These are phyloP conservation scores for Protophormia terraenovae DNA, from an alignment of 2,888 invertebrate genomes.

Conservation along the genomic window DNA sequence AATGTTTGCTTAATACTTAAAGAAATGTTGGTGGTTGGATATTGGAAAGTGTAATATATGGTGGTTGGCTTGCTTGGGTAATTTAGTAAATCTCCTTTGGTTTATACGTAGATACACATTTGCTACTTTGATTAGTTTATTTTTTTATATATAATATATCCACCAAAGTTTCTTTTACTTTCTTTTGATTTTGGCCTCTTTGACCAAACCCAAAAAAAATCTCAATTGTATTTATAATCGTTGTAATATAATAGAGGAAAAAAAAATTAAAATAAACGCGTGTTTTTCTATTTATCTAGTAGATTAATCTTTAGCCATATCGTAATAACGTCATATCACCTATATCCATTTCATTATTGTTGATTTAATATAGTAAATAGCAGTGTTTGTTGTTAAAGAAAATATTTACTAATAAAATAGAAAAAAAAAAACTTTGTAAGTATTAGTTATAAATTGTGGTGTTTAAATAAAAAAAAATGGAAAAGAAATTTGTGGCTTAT, in stretches of 20 bases:
- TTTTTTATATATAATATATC: not conserved
- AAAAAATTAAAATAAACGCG: conserved; percentile 28
- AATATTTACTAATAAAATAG: not conserved
- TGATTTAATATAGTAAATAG: conserved; percentile 21
- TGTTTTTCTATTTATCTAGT: conserved; percentile 61
- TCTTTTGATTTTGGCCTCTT: not conserved
- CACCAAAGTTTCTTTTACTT: not conserved
- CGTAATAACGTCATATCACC: not conserved
- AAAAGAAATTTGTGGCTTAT: not conserved
- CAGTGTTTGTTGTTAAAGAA: not conserved
- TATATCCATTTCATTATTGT: conserved; percentile 59
- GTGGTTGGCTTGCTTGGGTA: conserved; percentile 18
- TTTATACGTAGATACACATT: too few relatives aligned
- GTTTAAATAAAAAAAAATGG: not conserved
- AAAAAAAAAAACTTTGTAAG: not conserved
- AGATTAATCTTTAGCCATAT: conserved; percentile 58
- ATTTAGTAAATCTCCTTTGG: conserved; percentile 12
- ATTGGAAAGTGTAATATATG: not conserved
- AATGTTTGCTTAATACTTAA: not conserved
- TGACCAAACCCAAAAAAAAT: not conserved
- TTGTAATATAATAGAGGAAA: conserved; percentile 25
- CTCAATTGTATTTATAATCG: conserved; percentile 10
- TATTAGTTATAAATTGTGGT: not conserved
- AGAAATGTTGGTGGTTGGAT: not conserved
- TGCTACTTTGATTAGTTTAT: conserved; percentile 39